Evolutionary conservation across 2,113 vertebrate genomes (phyloP).

Genomic region (Xiphias gladius): DNA sequence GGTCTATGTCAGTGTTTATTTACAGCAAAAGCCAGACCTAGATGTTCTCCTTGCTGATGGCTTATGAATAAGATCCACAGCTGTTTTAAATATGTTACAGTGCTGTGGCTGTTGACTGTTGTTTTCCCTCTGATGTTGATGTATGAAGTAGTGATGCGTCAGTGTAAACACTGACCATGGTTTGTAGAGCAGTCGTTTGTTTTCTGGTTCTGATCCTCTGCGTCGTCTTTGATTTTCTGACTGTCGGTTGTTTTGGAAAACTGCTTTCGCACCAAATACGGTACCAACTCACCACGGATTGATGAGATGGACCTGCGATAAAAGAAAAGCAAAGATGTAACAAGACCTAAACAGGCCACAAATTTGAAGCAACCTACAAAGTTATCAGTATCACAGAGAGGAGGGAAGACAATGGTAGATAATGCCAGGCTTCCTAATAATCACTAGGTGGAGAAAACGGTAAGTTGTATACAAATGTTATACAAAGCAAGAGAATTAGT

Average conservation of each 20-base stretch:
- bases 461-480: too few relatives aligned
- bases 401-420: background rate
- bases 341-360: background rate
- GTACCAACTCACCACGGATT: constrained; percentile 94
- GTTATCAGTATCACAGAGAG: background rate
- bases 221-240: constrained; percentile 85
- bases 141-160: background rate
- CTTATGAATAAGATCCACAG: constrained; percentile 2
- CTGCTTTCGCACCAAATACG: constrained; percentile 95
- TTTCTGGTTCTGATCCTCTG: constrained; percentile 88
- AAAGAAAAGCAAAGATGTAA: background rate
- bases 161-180: constrained; percentile 55
- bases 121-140: background rate
- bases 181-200: constrained; percentile 82
- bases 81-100: background rate
- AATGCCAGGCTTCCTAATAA: background rate
- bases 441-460: background rate
- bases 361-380: background rate
- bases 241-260: constrained; percentile 87
- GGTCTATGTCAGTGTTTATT: background rate
- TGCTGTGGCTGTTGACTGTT: background rate
- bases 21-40: background rate
- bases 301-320: constrained; percentile 91
- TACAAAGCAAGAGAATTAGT: background rate
- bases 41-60: background rate